A percentile compares a stretch with the other conserved stretches of the same genome.
Evolutionary conservation across 2,113 vertebrate species (phyloP).

Genomic region (Petroica traversi): DNA sequence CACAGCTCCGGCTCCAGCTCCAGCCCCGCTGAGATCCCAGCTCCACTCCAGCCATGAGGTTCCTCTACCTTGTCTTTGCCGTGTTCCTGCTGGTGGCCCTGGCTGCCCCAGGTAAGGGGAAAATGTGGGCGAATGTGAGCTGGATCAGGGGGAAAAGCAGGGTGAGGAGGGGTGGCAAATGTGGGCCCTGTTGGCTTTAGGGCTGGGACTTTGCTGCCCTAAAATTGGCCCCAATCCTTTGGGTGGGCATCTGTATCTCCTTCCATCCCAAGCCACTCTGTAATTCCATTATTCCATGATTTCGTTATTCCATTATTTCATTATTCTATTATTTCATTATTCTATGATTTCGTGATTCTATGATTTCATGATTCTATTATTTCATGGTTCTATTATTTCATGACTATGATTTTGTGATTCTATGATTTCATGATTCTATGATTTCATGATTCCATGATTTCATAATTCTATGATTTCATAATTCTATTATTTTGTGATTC

Average conservation of each 20-base stretch:
- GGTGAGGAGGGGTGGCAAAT: neutral
- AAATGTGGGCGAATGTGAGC: no score
- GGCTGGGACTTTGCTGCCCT: neutral
- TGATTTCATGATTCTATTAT: no score
- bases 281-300: neutral
- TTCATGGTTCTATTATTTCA: neutral
- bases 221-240: rapidly evolving
- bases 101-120: constrained; percentile 23
- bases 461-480: no score
- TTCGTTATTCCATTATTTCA: neutral
- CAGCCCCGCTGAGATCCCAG: neutral
- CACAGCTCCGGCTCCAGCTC: neutral
- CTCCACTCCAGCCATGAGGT: constrained; percentile 15
- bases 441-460: neutral
- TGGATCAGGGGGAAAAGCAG: rapidly evolving
- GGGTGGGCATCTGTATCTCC: neutral
- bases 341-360: neutral
- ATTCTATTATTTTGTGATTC: no score
- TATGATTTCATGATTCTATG: neutral
- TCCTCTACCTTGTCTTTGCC: neutral
- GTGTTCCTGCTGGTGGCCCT: constrained; percentile 13
- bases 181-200: rapidly evolving
- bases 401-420: no score
- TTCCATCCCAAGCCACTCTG: neutral
- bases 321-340: no score